Percentiles rank a stretch among this genome's conserved stretches.
phyloP scores from a whole-genome alignment of 2,888 invertebrate species.

The Polydrusus pterygomalis region DNA sequence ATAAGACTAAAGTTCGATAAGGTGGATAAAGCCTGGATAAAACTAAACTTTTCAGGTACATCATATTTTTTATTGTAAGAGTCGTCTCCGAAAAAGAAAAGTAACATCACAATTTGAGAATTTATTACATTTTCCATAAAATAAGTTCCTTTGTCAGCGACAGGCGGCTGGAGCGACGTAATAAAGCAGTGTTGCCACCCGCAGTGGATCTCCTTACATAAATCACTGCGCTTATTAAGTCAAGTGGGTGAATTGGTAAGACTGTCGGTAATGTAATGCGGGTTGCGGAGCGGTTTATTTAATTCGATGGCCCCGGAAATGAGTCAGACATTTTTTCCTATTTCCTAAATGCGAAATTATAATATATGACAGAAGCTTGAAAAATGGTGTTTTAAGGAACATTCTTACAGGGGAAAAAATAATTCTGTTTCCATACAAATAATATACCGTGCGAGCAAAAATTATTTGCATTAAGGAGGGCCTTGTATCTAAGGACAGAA shows the following conservation, averaged over 20 bases:
- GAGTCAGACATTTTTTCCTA: conserved; percentile 34
- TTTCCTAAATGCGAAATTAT: background rate
- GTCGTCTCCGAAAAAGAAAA: conserved; percentile 42
- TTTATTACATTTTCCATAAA: conserved; percentile 56
- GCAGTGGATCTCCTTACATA: conserved; percentile 70
- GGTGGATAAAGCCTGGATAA: conserved; percentile 23
- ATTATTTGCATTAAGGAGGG: no score
- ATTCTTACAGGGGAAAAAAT: no score
- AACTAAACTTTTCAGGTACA: conserved; percentile 46
- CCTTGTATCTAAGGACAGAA: no score
- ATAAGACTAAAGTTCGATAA: conserved; percentile 12
- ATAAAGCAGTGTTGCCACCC: conserved; percentile 70
- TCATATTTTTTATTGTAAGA: conserved; percentile 41
- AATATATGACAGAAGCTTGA: background rate
- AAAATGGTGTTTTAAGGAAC: background rate
- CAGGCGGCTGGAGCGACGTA: conserved; percentile 62
- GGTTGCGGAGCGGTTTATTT: conserved; percentile 34
- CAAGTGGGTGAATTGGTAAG: conserved; percentile 69
- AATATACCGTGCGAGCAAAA: no score
- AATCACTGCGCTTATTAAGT: conserved; percentile 71
- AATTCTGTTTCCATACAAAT: no score
- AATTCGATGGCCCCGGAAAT: conserved; percentile 40
- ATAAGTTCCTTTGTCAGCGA: conserved; percentile 58
- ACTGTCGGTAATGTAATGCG: conserved; percentile 58
- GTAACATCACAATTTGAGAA: conserved; percentile 52